These are phyloP conservation scores for Tholera decimalis DNA, from an alignment of 2,888 invertebrate species.

Conservation along the genomic window DNA sequence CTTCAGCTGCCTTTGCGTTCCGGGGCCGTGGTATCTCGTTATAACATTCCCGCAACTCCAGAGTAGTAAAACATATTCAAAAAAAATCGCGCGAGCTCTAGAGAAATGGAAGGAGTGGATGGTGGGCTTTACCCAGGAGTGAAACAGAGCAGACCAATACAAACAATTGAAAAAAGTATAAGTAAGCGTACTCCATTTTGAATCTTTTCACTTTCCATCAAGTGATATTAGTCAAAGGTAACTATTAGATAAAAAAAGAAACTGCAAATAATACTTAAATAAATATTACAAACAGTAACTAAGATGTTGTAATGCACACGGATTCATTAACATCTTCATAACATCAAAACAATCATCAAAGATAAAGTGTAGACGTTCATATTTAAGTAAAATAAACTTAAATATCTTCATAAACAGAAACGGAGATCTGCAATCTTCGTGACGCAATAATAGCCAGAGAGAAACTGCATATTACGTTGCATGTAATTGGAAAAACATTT, in stretches of 20 bases:
- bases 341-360: slow-evolving; percentile 3
- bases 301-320: slow-evolving; percentile 8
- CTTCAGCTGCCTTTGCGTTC: too few species aligned
- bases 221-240: background rate
- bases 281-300: background rate
- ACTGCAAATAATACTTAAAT: background rate
- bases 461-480: slow-evolving; percentile 64
- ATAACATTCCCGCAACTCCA: too few species aligned
- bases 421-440: slow-evolving; percentile 55
- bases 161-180: background rate
- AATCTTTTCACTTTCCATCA: background rate
- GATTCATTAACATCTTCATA: background rate
- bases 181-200: background rate
- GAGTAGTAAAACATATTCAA: background rate
- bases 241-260: background rate
- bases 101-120: too few species aligned
- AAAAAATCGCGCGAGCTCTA: too few species aligned
- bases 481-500: slow-evolving; percentile 56
- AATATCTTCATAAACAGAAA: slow-evolving; percentile 29
- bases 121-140: too few species aligned
- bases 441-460: slow-evolving; percentile 58
- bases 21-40: too few species aligned
- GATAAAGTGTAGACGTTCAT: background rate
- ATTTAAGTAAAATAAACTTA: slow-evolving; percentile 18
- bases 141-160: too few species aligned